A percentile compares a stretch with the other conserved stretches of the same genome.
phyloP scores from a whole-genome alignment of 2,113 vertebrate species.

The Alligator sinensis region DNA sequence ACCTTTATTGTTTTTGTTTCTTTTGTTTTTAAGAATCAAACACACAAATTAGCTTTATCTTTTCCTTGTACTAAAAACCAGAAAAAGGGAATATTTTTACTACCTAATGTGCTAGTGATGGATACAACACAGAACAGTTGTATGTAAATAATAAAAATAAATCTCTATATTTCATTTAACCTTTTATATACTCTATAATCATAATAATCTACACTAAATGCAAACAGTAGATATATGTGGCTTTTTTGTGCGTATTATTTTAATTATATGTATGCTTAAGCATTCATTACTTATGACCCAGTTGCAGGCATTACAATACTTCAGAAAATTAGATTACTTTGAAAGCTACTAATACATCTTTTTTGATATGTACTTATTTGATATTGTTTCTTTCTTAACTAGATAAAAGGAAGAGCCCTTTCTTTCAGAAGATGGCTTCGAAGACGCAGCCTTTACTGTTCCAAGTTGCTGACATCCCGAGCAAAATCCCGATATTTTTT shows the following conservation, averaged over 20 bases:
- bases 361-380: accelerated
- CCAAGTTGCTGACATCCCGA: conserved; percentile 85
- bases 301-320: neutral
- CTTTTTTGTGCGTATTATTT: accelerated
- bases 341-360: neutral
- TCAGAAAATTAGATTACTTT: neutral
- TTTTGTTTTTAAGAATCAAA: neutral
- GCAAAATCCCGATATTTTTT: conserved; percentile 88
- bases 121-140: neutral
- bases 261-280: neutral
- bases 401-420: conserved; percentile 86
- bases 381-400: neutral
- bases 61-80: neutral
- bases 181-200: neutral
- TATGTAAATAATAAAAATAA: neutral
- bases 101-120: no score
- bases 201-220: neutral
- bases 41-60: neutral
- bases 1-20: neutral
- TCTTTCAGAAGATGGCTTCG: conserved; percentile 85
- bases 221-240: neutral
- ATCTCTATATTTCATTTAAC: neutral
- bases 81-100: neutral
- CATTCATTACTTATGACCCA: neutral
- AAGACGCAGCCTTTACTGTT: conserved; percentile 89